Evolutionary conservation across 2,797 vertebrate genomes (phyloP), one percentile per base, ranked within the genome.

Genomic region (Smutsia temminckii): DNA sequence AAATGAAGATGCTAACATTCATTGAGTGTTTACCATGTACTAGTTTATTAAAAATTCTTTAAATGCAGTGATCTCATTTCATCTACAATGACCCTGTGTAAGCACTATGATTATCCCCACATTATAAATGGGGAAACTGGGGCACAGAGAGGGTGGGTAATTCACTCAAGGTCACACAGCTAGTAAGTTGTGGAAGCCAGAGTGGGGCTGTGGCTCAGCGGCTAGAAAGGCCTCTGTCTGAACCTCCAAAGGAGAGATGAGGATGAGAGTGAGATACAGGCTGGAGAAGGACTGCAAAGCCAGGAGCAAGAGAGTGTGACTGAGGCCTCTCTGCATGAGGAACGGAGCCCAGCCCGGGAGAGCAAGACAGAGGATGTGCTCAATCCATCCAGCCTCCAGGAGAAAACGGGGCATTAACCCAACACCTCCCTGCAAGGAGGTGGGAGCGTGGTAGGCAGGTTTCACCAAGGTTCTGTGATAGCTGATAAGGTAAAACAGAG

Each of bases 11-110:
- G 42, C 46, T 86, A 55, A 59, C 84, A 3, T 32, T 83, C 13
- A 32, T 5, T 32, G 46, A 13, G 5, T 72, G 37, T 72, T 69
- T 68, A 63, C 69, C 6, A 13, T 8, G 16, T 46, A 18, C 40
- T 49, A 18, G 42, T 87, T 95, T 75, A 53, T 81, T 86, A 40
- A n/a, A 49, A 88, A 18, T 85, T 63, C 21, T 93, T 89, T 69
- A 25, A 13, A 53, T 75, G 66, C 40, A 17, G 37, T 59, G 27
- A 46, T 27, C 72, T 51, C 18, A 29, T 84, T 91, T 69, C n/a
- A 34, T 89, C 71, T 69, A 59, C 37, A 64, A 42, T 23, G 61
- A 34, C 20, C 21, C 40, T 40, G 8, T 32, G 0, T 16, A 34
- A 94, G 14, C 13, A 2, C 57, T 37, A 0, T 20, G 1, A 23